Percentiles rank a stretch among this genome's conserved stretches.
Evolutionary conservation across 2,797 vertebrate genomes (phyloP).

Genomic region (Poecilia wingei): DNA sequence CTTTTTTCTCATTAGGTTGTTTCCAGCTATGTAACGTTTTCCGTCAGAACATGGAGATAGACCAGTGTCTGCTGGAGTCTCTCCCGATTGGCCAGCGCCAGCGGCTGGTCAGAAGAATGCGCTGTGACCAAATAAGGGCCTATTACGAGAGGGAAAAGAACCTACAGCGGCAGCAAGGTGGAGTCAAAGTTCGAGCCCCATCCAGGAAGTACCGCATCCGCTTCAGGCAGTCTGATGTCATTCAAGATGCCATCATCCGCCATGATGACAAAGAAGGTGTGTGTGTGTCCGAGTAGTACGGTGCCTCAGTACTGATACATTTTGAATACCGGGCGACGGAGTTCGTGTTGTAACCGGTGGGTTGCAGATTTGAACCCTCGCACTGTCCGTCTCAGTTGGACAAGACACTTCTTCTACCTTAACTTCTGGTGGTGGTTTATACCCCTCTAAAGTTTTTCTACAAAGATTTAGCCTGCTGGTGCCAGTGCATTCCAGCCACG

Average conservation of each 20-base stretch:
- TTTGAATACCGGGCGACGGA: neutral
- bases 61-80: slow-evolving; percentile 98
- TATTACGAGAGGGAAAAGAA: slow-evolving; percentile 93
- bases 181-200: slow-evolving; percentile 51
- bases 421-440: too few species aligned
- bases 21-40: slow-evolving; percentile 99
- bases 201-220: slow-evolving; percentile 80
- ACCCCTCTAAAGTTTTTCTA: too few species aligned
- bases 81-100: slow-evolving; percentile 94
- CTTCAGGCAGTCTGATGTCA: slow-evolving; percentile 81
- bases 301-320: neutral
- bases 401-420: too few species aligned
- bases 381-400: too few species aligned
- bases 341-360: too few species aligned
- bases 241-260: slow-evolving; percentile 89
- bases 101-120: slow-evolving; percentile 93
- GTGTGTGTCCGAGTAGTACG: neutral
- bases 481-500: too few species aligned
- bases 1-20: slow-evolving; percentile 85
- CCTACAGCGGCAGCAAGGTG: slow-evolving; percentile 83
- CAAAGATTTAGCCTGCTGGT: too few species aligned
- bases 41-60: slow-evolving; percentile 98
- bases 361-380: too few species aligned
- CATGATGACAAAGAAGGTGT: slow-evolving; percentile 94
- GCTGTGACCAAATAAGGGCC: slow-evolving; percentile 92